Conservation (phyloP, 2,113 vertebrate species). For the Delphinapterus leucas region DNA sequence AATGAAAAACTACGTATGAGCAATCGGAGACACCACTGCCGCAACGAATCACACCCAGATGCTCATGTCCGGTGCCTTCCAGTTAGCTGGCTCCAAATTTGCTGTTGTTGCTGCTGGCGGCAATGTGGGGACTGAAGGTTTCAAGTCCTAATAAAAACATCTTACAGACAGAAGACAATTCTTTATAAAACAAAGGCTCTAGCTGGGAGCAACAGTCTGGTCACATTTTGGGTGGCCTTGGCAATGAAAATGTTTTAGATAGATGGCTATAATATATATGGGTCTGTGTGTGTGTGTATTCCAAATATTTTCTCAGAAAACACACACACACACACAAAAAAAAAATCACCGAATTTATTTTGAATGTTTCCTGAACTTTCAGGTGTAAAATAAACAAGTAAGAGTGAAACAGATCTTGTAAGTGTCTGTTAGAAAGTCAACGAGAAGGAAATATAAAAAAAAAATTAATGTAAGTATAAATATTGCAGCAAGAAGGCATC, state of each 20-base stretch:
- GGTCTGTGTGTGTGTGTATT: background rate
- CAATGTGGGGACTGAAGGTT: constrained; percentile 7
- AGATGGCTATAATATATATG: background rate
- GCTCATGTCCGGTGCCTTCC: background rate
- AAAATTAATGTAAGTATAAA: background rate
- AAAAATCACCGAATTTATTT: background rate
- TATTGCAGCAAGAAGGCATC: background rate
- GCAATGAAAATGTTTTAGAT: background rate
- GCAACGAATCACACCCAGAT: constrained; percentile 29
- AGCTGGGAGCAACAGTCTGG: background rate
- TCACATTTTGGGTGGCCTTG: background rate
- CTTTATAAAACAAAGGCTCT: background rate
- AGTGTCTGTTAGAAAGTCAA: background rate
- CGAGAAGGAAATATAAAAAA: background rate
- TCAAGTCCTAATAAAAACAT: background rate
- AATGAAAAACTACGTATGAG: background rate
- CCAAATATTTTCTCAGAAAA: background rate
- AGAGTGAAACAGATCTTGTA: background rate
- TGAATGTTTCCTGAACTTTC: background rate
- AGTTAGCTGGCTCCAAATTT: background rate
- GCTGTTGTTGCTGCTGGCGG: background rate
- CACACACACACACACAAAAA: background rate
- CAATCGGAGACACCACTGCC: background rate
- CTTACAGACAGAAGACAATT: background rate
- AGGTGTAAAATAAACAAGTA: background rate